phyloP scores from a whole-genome alignment of 1,140 invertebrate species.

The Potamilus streckersoni region DNA sequence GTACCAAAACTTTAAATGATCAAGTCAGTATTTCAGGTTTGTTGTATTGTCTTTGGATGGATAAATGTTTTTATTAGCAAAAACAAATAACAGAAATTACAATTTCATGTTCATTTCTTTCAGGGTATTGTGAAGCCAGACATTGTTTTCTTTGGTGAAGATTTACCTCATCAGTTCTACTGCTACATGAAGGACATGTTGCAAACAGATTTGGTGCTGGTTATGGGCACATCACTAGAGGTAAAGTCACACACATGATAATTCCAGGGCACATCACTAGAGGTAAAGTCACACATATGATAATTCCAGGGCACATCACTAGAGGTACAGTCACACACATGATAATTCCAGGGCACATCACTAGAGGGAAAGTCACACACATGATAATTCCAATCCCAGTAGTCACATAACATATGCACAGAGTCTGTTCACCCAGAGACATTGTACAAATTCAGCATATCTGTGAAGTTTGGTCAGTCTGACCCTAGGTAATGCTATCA shows the following conservation, averaged over 20 bases:
- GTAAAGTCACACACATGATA: slow-evolving; percentile 37
- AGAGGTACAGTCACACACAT: slow-evolving; percentile 51
- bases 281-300: slow-evolving; percentile 45
- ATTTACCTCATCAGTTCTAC: slow-evolving; percentile 66
- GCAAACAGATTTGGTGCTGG: slow-evolving; percentile 63
- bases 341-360: slow-evolving; percentile 59
- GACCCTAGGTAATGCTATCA: too few relatives aligned
- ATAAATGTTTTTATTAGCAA: too few relatives aligned
- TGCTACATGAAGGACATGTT: slow-evolving; percentile 65
- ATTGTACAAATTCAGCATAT: too few relatives aligned
- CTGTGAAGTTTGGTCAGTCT: too few relatives aligned
- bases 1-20: too few relatives aligned
- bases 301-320: slow-evolving; percentile 62
- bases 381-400: background rate
- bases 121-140: slow-evolving; percentile 67
- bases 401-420: background rate
- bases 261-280: slow-evolving; percentile 64
- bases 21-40: too few relatives aligned
- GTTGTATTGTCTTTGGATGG: too few relatives aligned
- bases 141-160: slow-evolving; percentile 69
- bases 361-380: slow-evolving; percentile 55
- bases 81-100: too few relatives aligned
- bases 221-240: slow-evolving; percentile 69
- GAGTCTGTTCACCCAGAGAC: too few relatives aligned
- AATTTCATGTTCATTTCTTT: background rate